Evolutionary conservation across 2,888 invertebrate genomes (phyloP).

Genomic region (Drosophila limbata): DNA sequence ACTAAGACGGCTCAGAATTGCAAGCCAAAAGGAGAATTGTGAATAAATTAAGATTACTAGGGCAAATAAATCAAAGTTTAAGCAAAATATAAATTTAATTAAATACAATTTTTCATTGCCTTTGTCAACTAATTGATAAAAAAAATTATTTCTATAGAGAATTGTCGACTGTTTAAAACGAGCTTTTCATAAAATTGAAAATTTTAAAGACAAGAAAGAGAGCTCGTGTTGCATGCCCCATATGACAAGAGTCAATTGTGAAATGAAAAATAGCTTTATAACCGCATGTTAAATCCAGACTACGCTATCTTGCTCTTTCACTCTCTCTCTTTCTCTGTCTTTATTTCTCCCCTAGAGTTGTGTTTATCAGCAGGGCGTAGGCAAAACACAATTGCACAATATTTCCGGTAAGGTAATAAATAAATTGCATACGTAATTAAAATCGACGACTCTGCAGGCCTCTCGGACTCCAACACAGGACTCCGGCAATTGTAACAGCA

Average conservation of each 20-base stretch:
- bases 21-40: not conserved
- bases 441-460: conserved; percentile 77
- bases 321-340: not conserved
- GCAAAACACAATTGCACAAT: conserved; percentile 76
- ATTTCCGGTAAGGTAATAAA: conserved; percentile 80
- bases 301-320: conserved; percentile 1
- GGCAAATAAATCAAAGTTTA: conserved; percentile 8
- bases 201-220: conserved; percentile 9
- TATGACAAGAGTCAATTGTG: conserved; percentile 68
- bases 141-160: conserved; percentile 15
- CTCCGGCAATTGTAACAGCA: conserved; percentile 63
- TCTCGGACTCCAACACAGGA: conserved; percentile 23
- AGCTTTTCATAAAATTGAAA: conserved; percentile 23
- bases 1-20: not conserved
- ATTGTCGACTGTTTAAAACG: not conserved
- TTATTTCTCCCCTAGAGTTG: not conserved
- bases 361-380: conserved; percentile 36
- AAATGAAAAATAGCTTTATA: conserved; percentile 78
- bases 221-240: conserved; percentile 11
- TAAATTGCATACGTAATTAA: conserved; percentile 82
- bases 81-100: conserved; percentile 11
- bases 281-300: conserved; percentile 68
- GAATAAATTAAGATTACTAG: not conserved
- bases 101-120: conserved; percentile 1
- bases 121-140: conserved; percentile 16